phyloP scores from a whole-genome alignment of 37 sponge, comb jelly and placozoan genomes.

The Dysidea cf. avara region DNA sequence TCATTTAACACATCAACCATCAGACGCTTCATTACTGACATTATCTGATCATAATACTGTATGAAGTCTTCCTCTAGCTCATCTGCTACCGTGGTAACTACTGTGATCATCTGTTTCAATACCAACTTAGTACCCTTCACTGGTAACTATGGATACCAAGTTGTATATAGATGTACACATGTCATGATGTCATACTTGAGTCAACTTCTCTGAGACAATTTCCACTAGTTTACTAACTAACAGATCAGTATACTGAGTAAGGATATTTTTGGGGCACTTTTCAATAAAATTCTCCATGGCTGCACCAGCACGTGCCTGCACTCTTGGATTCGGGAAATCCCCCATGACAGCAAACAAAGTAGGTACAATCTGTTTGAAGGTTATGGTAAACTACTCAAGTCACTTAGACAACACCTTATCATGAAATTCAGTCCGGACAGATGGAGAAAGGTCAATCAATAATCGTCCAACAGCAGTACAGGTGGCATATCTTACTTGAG shows the following conservation, averaged over 20 bases:
- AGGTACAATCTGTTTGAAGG: slow-evolving; percentile 58
- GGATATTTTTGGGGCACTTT: slow-evolving; percentile 80
- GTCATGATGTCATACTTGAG: slow-evolving; percentile 57
- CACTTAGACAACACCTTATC: slow-evolving; percentile 77
- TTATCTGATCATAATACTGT: slow-evolving; percentile 93
- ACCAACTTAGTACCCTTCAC: slow-evolving; percentile 76
- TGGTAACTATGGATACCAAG: slow-evolving; percentile 67
- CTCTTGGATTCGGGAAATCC: slow-evolving; percentile 81
- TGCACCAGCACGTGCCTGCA: slow-evolving; percentile 91
- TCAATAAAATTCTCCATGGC: slow-evolving; percentile 95
- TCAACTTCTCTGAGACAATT: slow-evolving; percentile 53
- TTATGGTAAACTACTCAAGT: too few relatives aligned
- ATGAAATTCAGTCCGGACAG: slow-evolving; percentile 85
- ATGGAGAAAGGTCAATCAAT: slow-evolving; percentile 86
- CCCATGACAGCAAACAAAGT: slow-evolving; percentile 86
- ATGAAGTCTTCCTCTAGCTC: slow-evolving; percentile 82
- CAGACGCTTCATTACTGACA: slow-evolving; percentile 95
- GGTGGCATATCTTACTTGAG: slow-evolving; percentile 87
- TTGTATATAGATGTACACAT: too few relatives aligned
- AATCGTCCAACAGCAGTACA: slow-evolving; percentile 96
- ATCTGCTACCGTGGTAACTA: slow-evolving; percentile 90
- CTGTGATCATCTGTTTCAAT: slow-evolving; percentile 88
- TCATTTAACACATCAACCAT: slow-evolving; percentile 79
- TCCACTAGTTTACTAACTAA: too few relatives aligned
- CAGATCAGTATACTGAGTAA: slow-evolving; percentile 75